Conservation (phyloP, 2,113 vertebrate genomes). For the Microcebus lehilahytsara region DNA sequence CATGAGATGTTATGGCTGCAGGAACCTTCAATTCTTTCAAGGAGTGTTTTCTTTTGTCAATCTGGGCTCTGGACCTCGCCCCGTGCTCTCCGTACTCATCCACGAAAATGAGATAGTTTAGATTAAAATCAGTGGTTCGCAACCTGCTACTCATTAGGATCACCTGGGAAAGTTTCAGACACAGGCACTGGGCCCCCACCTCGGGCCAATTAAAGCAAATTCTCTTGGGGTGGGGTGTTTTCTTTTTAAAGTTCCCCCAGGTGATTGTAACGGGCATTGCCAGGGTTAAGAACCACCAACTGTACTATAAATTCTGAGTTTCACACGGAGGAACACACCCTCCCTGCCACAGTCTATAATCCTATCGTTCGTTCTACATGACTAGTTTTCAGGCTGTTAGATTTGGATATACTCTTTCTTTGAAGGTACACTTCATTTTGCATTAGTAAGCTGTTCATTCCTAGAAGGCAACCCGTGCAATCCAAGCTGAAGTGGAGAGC, state of each 20-base stretch:
- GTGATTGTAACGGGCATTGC: not conserved
- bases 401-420: not conserved
- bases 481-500: not conserved
- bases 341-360: not conserved
- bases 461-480: not conserved
- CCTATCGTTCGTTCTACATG: not conserved
- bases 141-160: not conserved
- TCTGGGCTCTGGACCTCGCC: not conserved
- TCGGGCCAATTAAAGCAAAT: not conserved
- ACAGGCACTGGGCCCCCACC: not conserved
- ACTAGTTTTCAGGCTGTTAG: not conserved
- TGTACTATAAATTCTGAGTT: not conserved
- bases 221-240: not conserved
- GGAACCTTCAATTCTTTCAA: not conserved
- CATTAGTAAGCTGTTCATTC: not conserved
- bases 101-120: not conserved
- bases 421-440: not conserved
- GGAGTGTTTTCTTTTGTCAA: not conserved
- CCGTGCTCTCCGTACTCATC: not conserved
- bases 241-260: not conserved
- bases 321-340: not conserved
- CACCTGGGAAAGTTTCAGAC: not conserved
- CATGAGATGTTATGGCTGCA: not conserved
- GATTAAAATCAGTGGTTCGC: not conserved
- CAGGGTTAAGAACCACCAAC: not conserved